A percentile compares a stretch with the other conserved stretches of the same genome.
Conservation (phyloP, 1,140 invertebrate species). For the Physella acuta region DNA sequence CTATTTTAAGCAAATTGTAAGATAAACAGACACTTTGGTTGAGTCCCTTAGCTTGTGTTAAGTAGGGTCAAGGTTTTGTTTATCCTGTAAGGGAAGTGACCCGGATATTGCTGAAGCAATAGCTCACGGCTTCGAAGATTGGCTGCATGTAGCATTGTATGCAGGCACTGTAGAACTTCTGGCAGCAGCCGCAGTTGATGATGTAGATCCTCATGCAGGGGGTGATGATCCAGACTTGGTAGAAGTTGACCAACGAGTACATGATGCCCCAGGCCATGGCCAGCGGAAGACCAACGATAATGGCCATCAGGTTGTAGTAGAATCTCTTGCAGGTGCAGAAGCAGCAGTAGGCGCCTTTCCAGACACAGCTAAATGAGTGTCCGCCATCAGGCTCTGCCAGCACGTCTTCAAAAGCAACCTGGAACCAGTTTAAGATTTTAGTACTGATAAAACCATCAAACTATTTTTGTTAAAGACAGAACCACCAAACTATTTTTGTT, state of each 20-base stretch:
- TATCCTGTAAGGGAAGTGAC: neutral
- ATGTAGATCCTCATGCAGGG: constrained; percentile 41
- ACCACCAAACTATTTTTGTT: too few relatives aligned
- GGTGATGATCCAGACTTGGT: constrained; percentile 58
- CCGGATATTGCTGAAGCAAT: constrained; percentile 27
- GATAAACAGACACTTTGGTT: too few relatives aligned
- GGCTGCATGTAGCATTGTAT: constrained; percentile 56
- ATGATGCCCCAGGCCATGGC: constrained; percentile 66
- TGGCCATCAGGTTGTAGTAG: constrained; percentile 71
- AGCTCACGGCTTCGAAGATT: constrained; percentile 35
- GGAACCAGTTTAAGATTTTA: too few relatives aligned
- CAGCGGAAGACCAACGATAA: constrained; percentile 70
- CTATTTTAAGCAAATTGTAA: too few relatives aligned
- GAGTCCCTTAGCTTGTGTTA: too few relatives aligned
- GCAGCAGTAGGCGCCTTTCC: constrained; percentile 72
- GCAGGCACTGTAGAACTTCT: constrained; percentile 66
- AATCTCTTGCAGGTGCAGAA: constrained; percentile 72
- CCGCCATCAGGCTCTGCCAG: constrained; percentile 77
- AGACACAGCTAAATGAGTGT: constrained; percentile 74
- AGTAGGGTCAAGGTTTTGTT: too few relatives aligned
- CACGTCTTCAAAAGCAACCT: constrained; percentile 71
- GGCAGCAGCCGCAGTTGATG: constrained; percentile 68
- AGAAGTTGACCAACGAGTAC: constrained; percentile 74
- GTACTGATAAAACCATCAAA: too few relatives aligned
- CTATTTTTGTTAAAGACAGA: too few relatives aligned